Conservation (phyloP, 2,797 vertebrate species). For the Calcarius lapponicus region DNA sequence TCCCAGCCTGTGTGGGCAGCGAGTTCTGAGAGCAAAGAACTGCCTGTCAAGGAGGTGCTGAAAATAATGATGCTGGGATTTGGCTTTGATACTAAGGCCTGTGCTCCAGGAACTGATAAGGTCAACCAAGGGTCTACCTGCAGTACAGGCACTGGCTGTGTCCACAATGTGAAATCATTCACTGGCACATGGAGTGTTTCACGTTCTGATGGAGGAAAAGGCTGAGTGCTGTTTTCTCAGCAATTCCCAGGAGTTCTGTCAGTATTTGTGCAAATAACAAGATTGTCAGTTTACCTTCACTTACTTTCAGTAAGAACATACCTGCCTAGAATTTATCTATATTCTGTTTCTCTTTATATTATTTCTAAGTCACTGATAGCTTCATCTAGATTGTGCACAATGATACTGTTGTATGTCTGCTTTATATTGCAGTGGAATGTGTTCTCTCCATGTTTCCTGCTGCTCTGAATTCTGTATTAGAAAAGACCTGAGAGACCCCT, state of each 20-base stretch:
- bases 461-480: neutral
- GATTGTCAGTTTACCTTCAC: neutral
- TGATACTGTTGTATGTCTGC: neutral
- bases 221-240: neutral
- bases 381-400: neutral
- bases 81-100: neutral
- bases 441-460: neutral
- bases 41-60: neutral
- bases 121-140: neutral
- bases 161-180: neutral
- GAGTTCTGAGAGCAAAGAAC: neutral
- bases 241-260: neutral
- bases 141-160: neutral
- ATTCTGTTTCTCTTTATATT: neutral
- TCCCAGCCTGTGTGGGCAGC: neutral
- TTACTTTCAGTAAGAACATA: neutral
- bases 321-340: neutral
- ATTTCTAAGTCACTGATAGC: neutral
- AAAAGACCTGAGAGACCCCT: neutral
- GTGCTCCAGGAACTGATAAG: neutral
- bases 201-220: neutral
- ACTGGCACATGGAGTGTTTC: neutral
- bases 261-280: neutral
- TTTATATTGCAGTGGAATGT: neutral
- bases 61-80: neutral